Evolutionary conservation across 35 echinoderm and acorn worm species (phyloP), one percentile per base, ranked within the genome.

Genomic region (Hemicentrotus pulcherrimus): DNA sequence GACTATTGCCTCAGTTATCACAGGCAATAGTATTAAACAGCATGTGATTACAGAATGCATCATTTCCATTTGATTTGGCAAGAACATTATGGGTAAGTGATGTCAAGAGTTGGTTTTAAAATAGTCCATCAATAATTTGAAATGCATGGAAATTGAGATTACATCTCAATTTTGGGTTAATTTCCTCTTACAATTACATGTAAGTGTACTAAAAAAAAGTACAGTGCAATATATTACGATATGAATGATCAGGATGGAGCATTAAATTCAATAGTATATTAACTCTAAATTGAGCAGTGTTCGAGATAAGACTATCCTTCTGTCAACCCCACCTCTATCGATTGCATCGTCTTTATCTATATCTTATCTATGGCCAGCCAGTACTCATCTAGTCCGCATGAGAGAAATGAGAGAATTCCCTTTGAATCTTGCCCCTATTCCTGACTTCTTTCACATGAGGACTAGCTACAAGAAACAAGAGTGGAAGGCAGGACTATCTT

Each of bases 401-500:
- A 55, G 9, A 4, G 65, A 28, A 55, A 15, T 6, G 50, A 15
- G 50, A 55, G 50, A 55, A 55, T 55, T 55, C 7, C 50, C 50
- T 55, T 52, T 13, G 13, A 52, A 52, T 52, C 48, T 52, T 52
- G 48, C 48, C 5, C 5, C 5, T 15, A 55, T 55, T 55, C 50
- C 50, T 55, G 50, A 14, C 50, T 15, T 55, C 6, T 55, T 55
- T 55, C 7, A 55, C 50, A 55, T 55, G 50, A 55, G 50, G 12
- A 55, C 15, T 55, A 55, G 50, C 50, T 55, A 55, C 50, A 55
- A 55, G 11, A 55, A 55, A 55, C 50, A n/a, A 4, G 28, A 78
- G 65, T 78, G 65, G 65, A 78, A 78, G 65, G 65, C 65, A 78
- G 65, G 65, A 78, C 65, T 78, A 78, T 78, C 65, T 78, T 78